Evolutionary conservation across 2,797 vertebrate species (phyloP).

Genomic region (Fundulus diaphanus): DNA sequence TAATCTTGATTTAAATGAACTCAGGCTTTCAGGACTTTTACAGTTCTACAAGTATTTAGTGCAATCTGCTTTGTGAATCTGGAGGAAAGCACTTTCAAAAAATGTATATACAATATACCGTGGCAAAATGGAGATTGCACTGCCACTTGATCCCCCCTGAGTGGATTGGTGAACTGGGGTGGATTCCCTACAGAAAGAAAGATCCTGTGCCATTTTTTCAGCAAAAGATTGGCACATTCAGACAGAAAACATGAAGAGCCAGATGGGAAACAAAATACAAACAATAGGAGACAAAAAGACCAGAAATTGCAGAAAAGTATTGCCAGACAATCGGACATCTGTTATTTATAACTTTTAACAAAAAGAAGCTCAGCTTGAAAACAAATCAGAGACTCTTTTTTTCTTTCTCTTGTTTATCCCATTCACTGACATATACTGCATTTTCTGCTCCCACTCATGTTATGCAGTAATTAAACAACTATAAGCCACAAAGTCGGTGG

Average conservation of each 20-base stretch:
- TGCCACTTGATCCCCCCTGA: neutral
- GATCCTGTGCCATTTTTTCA: neutral
- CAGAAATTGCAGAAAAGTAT: neutral
- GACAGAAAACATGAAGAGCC: neutral
- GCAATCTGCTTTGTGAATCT: neutral
- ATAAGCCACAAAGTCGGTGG: neutral
- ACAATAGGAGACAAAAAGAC: neutral
- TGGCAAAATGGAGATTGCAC: neutral
- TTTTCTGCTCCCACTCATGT: neutral
- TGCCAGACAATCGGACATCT: conserved; percentile 2
- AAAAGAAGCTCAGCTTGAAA: neutral
- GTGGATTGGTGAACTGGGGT: neutral
- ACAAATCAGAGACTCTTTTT: neutral
- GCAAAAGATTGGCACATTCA: neutral
- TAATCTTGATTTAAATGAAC: no score
- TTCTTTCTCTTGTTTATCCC: neutral
- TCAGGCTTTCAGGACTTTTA: no score
- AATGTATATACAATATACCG: neutral
- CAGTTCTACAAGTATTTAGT: neutral
- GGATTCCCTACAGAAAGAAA: neutral
- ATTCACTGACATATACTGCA: neutral
- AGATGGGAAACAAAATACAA: conserved; percentile 1
- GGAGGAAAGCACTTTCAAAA: neutral
- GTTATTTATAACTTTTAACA: neutral
- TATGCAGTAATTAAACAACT: neutral